Evolutionary conservation across 2,113 vertebrate genomes (phyloP).

Genomic region (Barbus barbus): DNA sequence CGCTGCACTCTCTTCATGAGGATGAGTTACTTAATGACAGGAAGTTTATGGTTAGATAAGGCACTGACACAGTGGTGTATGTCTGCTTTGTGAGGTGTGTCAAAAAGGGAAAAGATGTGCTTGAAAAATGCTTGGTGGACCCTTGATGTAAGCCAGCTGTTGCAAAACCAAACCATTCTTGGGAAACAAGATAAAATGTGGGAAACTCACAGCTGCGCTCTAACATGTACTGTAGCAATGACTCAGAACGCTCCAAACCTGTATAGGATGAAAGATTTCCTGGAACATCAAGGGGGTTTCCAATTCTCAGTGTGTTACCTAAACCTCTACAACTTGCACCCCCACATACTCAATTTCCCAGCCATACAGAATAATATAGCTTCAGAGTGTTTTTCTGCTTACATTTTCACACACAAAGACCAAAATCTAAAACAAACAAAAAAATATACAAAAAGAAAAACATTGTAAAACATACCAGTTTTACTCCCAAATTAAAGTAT

Average conservation of each 20-base stretch:
- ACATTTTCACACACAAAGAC: constrained; percentile 47
- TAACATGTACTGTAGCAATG: constrained; percentile 12
- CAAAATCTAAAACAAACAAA: too few relatives aligned
- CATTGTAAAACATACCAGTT: not conserved
- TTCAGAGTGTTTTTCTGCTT: constrained; percentile 4
- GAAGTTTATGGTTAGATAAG: constrained; percentile 71
- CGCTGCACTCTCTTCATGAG: not conserved
- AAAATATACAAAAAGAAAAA: too few relatives aligned
- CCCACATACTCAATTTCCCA: constrained; percentile 3
- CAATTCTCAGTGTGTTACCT: constrained; percentile 11
- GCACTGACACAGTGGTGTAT: constrained; percentile 73
- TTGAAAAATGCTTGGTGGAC: constrained; percentile 1
- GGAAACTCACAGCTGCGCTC: constrained; percentile 3
- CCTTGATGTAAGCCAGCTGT: constrained; percentile 12
- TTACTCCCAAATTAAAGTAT: not conserved
- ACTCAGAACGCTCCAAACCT: constrained; percentile 3
- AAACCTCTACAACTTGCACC: not conserved
- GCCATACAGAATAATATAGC: not conserved
- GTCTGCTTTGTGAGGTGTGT: constrained; percentile 45
- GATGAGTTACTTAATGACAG: constrained; percentile 23
- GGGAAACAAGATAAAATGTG: constrained; percentile 16
- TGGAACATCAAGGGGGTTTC: constrained; percentile 14
- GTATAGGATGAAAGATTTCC: not conserved
- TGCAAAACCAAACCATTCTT: constrained; percentile 26
- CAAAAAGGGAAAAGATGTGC: constrained; percentile 26